Evolutionary conservation across 2,113 vertebrate species (phyloP).

Genomic region (Bubo blakistoni): DNA sequence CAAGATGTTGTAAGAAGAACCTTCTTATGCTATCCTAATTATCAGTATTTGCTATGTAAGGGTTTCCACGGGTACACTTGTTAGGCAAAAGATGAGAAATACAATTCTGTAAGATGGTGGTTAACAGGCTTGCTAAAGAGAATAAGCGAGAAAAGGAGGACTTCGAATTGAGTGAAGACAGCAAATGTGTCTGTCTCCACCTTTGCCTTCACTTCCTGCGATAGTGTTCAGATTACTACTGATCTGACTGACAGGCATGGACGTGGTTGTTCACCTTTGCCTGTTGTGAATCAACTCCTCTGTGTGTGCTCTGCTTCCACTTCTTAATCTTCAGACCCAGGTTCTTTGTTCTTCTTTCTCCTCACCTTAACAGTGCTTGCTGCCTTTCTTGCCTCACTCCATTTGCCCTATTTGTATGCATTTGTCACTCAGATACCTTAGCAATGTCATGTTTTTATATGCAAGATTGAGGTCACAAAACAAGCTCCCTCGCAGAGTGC

Average conservation of each 20-base stretch:
- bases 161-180: not conserved
- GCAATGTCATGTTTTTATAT: not conserved
- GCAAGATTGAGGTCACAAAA: not conserved
- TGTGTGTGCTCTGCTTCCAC: not conserved
- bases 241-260: not conserved
- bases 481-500: not conserved
- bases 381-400: not conserved
- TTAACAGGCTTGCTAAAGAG: not conserved
- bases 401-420: not conserved
- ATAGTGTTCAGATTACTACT: not conserved
- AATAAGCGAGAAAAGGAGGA: not conserved
- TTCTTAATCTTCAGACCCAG: not conserved
- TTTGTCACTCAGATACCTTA: not conserved
- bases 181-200: not conserved
- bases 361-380: not conserved
- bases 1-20: not conserved
- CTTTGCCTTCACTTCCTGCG: not conserved
- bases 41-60: not conserved
- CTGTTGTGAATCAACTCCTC: not conserved
- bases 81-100: not conserved
- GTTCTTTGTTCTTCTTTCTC: not conserved
- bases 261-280: not conserved
- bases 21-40: not conserved
- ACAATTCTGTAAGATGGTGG: not conserved
- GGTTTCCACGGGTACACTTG: constrained; percentile 9